Conservation (phyloP, 2,888 invertebrate genomes). For the Bruchidius siliquastri region DNA sequence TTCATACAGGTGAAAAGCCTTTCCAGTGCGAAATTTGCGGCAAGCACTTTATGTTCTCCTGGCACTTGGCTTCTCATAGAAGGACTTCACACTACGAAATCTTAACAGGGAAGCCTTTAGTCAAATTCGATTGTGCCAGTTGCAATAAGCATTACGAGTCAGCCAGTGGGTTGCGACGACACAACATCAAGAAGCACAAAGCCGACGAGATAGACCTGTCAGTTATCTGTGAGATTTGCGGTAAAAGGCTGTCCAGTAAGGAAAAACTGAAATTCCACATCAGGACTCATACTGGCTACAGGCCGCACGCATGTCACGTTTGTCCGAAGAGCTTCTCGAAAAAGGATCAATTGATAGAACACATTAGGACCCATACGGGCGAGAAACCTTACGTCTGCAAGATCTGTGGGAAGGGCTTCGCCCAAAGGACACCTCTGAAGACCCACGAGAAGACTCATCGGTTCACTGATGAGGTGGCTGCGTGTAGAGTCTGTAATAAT, state of each 20-base stretch:
- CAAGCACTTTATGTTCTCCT: slow-evolving; percentile 46
- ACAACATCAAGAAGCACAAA: slow-evolving; percentile 39
- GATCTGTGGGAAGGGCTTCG: slow-evolving; percentile 58
- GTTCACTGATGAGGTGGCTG: slow-evolving; percentile 53
- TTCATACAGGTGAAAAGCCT: slow-evolving; percentile 52
- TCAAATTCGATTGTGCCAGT: slow-evolving; percentile 45
- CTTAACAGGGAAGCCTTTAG: slow-evolving; percentile 29
- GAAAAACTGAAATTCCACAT: slow-evolving; percentile 44
- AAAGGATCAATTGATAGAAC: slow-evolving; percentile 55
- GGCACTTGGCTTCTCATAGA: slow-evolving; percentile 48
- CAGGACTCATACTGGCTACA: slow-evolving; percentile 51
- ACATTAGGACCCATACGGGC: slow-evolving; percentile 58
- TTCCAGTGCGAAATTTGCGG: slow-evolving; percentile 49
- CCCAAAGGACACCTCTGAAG: slow-evolving; percentile 56
- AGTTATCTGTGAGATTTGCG: slow-evolving; percentile 29
- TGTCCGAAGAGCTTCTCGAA: slow-evolving; percentile 54
- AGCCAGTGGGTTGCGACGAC: slow-evolving; percentile 38
- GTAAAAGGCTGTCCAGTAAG: slow-evolving; percentile 26
- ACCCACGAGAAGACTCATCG: slow-evolving; percentile 60
- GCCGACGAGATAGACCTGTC: slow-evolving; percentile 41
- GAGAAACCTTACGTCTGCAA: slow-evolving; percentile 59
- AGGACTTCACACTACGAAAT: slow-evolving; percentile 47
- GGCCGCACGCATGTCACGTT: slow-evolving; percentile 43
- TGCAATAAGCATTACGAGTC: slow-evolving; percentile 45
- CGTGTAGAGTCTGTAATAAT: slow-evolving; percentile 53